Percentiles rank a stretch among this genome's conserved stretches.
These are phyloP conservation scores for Drosophila fuyamai DNA, from an alignment of 1,140 invertebrate species.

Conservation along the genomic window DNA sequence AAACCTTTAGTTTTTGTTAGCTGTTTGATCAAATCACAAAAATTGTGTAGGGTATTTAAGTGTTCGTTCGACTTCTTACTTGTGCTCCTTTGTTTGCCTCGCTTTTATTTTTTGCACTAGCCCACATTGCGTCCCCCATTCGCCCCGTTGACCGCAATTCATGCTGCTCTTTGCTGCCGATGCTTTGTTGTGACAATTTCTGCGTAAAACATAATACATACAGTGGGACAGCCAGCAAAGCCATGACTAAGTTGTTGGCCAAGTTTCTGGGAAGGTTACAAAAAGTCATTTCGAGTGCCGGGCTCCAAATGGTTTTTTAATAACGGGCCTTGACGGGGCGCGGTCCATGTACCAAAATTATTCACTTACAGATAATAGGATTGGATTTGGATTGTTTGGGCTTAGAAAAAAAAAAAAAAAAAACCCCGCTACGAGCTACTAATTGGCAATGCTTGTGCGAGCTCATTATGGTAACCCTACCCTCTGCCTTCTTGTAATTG, in stretches of 20 bases:
- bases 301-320: slow-evolving; percentile 43
- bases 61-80: not conserved
- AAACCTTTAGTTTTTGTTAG: too few relatives aligned
- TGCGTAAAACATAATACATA: slow-evolving; percentile 70
- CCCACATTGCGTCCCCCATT: slow-evolving; percentile 21
- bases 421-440: slow-evolving; percentile 20
- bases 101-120: slow-evolving; percentile 27
- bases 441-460: slow-evolving; percentile 20
- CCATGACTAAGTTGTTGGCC: slow-evolving; percentile 29
- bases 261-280: slow-evolving; percentile 45
- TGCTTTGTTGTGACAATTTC: slow-evolving; percentile 76
- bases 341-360: slow-evolving; percentile 41
- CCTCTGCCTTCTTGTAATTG: not conserved
- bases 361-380: slow-evolving; percentile 46
- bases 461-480: slow-evolving; percentile 21
- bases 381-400: slow-evolving; percentile 28
- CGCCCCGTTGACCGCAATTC: slow-evolving; percentile 66
- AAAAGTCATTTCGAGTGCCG: slow-evolving; percentile 34
- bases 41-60: slow-evolving; percentile 1
- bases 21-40: too few relatives aligned
- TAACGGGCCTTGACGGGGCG: slow-evolving; percentile 49
- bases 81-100: slow-evolving; percentile 30
- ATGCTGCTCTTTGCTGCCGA: slow-evolving; percentile 31
- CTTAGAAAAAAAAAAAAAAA: not conserved
- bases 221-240: slow-evolving; percentile 29